Conservation (phyloP, 2,113 vertebrate genomes). For the Notarius quadriscutis region DNA sequence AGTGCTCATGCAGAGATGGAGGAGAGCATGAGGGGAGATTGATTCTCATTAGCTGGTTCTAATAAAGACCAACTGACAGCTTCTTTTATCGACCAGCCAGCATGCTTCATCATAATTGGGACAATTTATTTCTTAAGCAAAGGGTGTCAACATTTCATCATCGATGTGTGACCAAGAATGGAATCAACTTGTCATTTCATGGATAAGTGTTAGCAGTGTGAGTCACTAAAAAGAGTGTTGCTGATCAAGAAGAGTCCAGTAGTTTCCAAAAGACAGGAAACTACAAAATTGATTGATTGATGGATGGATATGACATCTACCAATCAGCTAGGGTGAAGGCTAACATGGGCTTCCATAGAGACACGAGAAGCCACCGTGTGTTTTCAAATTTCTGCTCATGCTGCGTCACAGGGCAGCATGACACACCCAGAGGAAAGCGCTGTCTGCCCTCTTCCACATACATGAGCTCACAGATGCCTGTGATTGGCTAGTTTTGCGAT, state of each 20-base stretch:
- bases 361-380: background rate
- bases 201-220: background rate
- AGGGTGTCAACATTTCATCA: slow-evolving; percentile 5
- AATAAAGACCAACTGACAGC: slow-evolving; percentile 46
- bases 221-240: background rate
- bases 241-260: background rate
- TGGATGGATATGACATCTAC: background rate
- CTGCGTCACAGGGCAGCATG: background rate
- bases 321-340: background rate
- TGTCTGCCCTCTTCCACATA: background rate
- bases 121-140: slow-evolving; percentile 25
- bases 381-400: background rate
- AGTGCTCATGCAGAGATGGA: slow-evolving; percentile 16
- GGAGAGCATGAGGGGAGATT: slow-evolving; percentile 12
- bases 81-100: slow-evolving; percentile 27
- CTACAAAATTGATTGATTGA: background rate
- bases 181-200: background rate
- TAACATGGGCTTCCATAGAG: background rate
- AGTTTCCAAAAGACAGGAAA: background rate
- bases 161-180: background rate
- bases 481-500: background rate
- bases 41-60: slow-evolving; percentile 35
- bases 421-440: background rate
- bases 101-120: slow-evolving; percentile 29
- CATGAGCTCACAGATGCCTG: background rate